phyloP scores from a whole-genome alignment of 2,888 invertebrate species.

The Cryptops parisi region DNA sequence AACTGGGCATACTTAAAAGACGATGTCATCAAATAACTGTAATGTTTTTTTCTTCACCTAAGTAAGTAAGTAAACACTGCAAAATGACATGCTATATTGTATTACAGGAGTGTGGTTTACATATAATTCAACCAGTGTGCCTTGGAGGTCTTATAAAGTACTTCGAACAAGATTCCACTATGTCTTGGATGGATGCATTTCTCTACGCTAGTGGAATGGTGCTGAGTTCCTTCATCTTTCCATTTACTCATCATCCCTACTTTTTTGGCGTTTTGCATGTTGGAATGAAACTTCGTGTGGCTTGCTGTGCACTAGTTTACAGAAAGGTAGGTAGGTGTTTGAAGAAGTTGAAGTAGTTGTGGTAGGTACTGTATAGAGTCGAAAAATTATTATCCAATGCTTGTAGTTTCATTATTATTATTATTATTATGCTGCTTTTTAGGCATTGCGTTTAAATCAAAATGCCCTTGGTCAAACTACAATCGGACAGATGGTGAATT shows the following conservation, averaged over 20 bases:
- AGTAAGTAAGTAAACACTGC: background rate
- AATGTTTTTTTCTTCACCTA: no score
- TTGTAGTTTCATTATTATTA: background rate
- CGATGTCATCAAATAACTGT: no score
- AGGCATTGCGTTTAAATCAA: constrained; percentile 61
- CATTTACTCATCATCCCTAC: constrained; percentile 72
- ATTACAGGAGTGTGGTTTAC: constrained; percentile 22
- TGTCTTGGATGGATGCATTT: constrained; percentile 43
- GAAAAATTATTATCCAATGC: background rate
- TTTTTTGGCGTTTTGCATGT: constrained; percentile 67
- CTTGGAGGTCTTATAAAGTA: constrained; percentile 34
- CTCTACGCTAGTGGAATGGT: constrained; percentile 58
- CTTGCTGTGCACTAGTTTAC: constrained; percentile 66
- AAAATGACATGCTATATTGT: no score
- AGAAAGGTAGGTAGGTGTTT: constrained; percentile 55
- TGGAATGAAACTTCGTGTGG: constrained; percentile 70
- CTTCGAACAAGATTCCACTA: constrained; percentile 27
- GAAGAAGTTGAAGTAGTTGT: background rate
- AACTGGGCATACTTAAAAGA: no score
- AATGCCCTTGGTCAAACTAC: constrained; percentile 73
- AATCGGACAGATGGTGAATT: constrained; percentile 81
- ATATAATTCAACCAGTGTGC: constrained; percentile 33
- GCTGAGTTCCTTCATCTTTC: constrained; percentile 56
- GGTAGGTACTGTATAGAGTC: background rate
- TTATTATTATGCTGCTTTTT: constrained; percentile 18